These are phyloP conservation scores for Misgurnus mizolepis DNA, from an alignment of 2,113 vertebrate genomes.

Conservation along the genomic window DNA sequence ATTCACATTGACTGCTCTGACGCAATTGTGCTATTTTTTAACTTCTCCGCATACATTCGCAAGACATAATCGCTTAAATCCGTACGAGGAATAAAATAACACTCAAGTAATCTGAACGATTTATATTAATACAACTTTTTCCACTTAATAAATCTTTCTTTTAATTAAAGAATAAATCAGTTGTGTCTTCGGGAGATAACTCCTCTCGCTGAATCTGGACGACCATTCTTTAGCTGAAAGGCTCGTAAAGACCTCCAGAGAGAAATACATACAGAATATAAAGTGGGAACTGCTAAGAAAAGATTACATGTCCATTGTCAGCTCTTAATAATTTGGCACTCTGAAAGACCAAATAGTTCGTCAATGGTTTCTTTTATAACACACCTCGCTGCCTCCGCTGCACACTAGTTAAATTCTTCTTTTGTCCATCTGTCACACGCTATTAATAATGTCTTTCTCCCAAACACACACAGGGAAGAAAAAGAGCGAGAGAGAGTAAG, in stretches of 20 bases:
- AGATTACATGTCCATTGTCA: conserved; percentile 56
- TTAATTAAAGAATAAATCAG: conserved; percentile 44
- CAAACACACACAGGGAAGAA: conserved; percentile 38
- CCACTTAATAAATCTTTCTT: conserved; percentile 31
- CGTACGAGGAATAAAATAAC: conserved; percentile 33
- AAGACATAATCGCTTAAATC: conserved; percentile 15
- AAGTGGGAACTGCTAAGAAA: conserved; percentile 39
- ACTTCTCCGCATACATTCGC: not conserved
- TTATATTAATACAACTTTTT: conserved; percentile 23
- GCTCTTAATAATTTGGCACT: conserved; percentile 55
- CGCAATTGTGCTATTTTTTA: not conserved
- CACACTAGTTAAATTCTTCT: conserved; percentile 41
- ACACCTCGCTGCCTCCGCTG: conserved; percentile 36
- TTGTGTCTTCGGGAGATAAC: conserved; percentile 4
- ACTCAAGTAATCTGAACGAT: not conserved
- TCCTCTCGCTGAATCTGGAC: conserved; percentile 18
- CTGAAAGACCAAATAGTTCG: conserved; percentile 39
- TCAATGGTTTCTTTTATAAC: conserved; percentile 42
- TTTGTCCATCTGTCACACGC: conserved; percentile 38
- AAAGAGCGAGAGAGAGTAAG: not conserved
- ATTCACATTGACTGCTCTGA: conserved; percentile 18
- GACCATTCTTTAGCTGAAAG: conserved; percentile 31
- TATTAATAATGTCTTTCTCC: conserved; percentile 43
- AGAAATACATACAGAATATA: conserved; percentile 8
- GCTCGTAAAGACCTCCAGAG: conserved; percentile 18